Base-by-base conservation (phyloP, 2,797 vertebrate genomes). In the Characodon lateralis region DNA sequence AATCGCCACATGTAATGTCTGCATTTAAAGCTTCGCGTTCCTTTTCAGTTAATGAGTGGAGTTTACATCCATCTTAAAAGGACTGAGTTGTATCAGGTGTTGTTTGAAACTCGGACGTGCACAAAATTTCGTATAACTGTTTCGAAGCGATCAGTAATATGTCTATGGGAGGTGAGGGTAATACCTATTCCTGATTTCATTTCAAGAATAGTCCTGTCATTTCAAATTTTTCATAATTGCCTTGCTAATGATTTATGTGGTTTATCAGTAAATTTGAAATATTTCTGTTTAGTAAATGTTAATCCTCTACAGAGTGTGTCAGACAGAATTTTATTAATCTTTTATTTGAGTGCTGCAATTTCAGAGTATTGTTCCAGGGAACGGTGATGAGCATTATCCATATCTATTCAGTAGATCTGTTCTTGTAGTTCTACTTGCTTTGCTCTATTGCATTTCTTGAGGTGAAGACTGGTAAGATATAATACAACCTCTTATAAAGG, bases 251-350 rank as follows among this genome's bases (percentile, higher is more conserved):
- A 8, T 43, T 66, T 78, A 2, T 78, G 58, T 2, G 48, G 71
- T 18, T 78, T 35, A n/a, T 73, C 61, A 51, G 61, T 26, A 14
- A 68, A 78, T 73, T 73, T 1, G 24, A 68, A 73, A 9, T 43
- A 43, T 43, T 43, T 43, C 9, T 43, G 43, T 43, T 43, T 43
- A 43, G 43, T 9, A 72, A 78, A 1, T 43, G 55, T 66, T 18
- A 35, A 35, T 35, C 1, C 31, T 35, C 31, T 35, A 35, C 31
- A 35, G 31, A 35, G 31, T 35, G 31, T 41, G 43, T 43, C 0
- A 0, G 28, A 48, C 0, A 77, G 7, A 2, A 35, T 13, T 16
- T 1, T 16, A 43, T 73, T 72, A 2, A 80, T 18, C 13, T 73
- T 43, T 6, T 28, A 24, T 82, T 74, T 56, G 1, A 74, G 59